phyloP scores from a whole-genome alignment of 2,888 invertebrate genomes.

The Andrena dorsata region DNA sequence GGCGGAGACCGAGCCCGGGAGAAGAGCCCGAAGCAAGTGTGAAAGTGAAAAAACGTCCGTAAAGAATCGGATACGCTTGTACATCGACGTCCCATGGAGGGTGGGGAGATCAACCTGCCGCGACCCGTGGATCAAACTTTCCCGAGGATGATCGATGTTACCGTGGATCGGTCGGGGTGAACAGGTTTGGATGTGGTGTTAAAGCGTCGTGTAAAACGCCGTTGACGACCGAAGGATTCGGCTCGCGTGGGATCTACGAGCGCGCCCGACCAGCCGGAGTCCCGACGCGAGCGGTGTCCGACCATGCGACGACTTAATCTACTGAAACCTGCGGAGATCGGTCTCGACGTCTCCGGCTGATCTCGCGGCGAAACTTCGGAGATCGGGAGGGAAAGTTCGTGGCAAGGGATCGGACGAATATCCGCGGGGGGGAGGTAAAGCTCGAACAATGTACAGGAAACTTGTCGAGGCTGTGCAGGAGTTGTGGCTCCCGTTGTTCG shows the following conservation, averaged over 20 bases:
- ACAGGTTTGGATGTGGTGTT: background rate
- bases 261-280: background rate
- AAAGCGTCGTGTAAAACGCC: background rate
- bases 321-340: slow-evolving; percentile 22
- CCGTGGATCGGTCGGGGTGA: background rate
- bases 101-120: too few relatives aligned
- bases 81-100: too few relatives aligned
- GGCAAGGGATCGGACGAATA: slow-evolving; percentile 15
- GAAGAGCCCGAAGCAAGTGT: background rate
- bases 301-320: slow-evolving; percentile 37
- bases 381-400: background rate
- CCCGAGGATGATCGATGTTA: too few relatives aligned
- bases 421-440: background rate
- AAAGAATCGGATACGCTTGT: too few relatives aligned
- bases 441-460: slow-evolving; percentile 2
- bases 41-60: too few relatives aligned
- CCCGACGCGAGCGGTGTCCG: slow-evolving; percentile 36
- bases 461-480: background rate
- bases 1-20: background rate
- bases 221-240: background rate
- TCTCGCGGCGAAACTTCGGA: background rate
- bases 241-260: background rate
- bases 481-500: slow-evolving; percentile 11
- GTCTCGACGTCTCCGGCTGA: background rate
- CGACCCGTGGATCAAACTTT: too few relatives aligned